Base-by-base conservation (phyloP, 1,140 invertebrate genomes). In the Sycophila sp. region DNA sequence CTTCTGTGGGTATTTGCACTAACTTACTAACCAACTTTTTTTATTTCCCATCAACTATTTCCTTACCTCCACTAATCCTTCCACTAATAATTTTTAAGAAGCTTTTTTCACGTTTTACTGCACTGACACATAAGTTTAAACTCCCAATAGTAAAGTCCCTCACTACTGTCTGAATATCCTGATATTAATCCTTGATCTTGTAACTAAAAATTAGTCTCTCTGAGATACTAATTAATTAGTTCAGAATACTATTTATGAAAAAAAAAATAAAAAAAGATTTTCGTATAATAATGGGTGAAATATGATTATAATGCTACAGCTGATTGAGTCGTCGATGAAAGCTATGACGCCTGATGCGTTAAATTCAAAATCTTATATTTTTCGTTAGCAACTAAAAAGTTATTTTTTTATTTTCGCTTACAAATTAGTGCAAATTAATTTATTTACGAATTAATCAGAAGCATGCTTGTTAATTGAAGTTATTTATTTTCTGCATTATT, bases 1-100 rank as follows among this genome's bases (percentile, higher is more conserved):
- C 80, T 80, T 84, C 83, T 84, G 83, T 84, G 83, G 83, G 83
- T 84, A 84, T 84, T 83, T 80, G 77, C 77, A 81, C 81, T 82
- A 82, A 81, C 80, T 79, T 80, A 82, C 80, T 83, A 82, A 83
- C 80, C 76, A 80, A 80, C 71, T 71, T 55, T 74, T 63, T 74
- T 60, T 55, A 64, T 66, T 69, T 76, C 72, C 73, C 73, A 45
- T 66, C 55, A 58, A 53, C 58, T 59, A 47, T 56, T n/a, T 73
- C 51, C 67, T 64, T 60, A 7, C 15, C 1, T 58, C 49, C 65
- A 67, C 19, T 2, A 40, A 28, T 51, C 30, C 8, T 24, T 63
- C 19, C 36, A 53, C 59, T 13, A 2, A n/a, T 17, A 38, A 58
- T n/a, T 24, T 47, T 15, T 45, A 24, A 28, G 15, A 2, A 32